Base-by-base conservation (phyloP, 2,888 invertebrate genomes). In the Malacosoma neustria region DNA sequence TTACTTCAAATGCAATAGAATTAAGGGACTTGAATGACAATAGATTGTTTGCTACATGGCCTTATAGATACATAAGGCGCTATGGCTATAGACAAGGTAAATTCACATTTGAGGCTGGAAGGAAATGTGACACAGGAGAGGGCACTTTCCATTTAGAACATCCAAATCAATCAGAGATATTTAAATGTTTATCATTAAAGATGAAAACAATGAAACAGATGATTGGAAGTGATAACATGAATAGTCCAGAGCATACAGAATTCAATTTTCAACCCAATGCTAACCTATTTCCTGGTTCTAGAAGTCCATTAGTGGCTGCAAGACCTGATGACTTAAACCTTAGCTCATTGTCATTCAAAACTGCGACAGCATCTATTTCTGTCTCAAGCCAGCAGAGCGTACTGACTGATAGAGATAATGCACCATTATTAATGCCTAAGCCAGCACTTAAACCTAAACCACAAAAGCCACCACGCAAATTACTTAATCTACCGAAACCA, bases 161-260 rank as follows among this genome's bases (percentile, higher is more conserved):
- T 63, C 89, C 90, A 31, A 93, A 93, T 65, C 93, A 93, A 45
- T 92, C 93, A 49, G 94, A 94, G 67, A 93, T 95, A 47, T 95
- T 90, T 48, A 90, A 93, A 45, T 94, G 93, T 60, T 87, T 95
- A 51, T 92, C 93, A 6, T 87, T 92, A 3, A 94, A 93, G 74
- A 95, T 95, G 93, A 93, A 93, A 62, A 92, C 91, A 1, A 95
- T 95, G 94, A 94, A 94, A 62, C 93, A 94, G 65, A 82, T 93
- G 53, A 87, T 94, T 42, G 91, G 89, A n/a, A 90, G 88, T 50
- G 93, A 93, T 48, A 88, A 88, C 46, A 59, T 88, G 6, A 87
- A 87, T 49, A 89, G 88, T 56, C 85, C 91, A 37, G 92, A 92
- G 43, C 92, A 91, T 59, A 90, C 90, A 37, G 93, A 94, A 56